Base-by-base conservation (phyloP, 2,888 invertebrate species). In the Adelognathus sp. region DNA sequence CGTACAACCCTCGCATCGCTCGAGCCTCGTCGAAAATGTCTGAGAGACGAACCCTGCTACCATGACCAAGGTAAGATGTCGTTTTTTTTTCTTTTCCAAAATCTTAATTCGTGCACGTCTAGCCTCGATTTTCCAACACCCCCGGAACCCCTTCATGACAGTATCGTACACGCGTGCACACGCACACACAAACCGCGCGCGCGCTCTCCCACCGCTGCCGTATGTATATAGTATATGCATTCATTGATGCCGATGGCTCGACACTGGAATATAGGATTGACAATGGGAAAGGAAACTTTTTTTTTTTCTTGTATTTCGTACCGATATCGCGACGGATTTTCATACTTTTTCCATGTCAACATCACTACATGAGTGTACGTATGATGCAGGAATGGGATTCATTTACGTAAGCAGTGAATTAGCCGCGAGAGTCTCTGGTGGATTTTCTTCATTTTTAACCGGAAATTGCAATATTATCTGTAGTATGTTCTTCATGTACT, bases 61-160 rank as follows among this genome's bases (percentile, higher is more conserved):
- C 86, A 86, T 88, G 88, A 88, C 87, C 82, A 83, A 88, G 88
- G 88, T 88, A 84, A 63, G 84, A 44, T 41, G 58, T n/a, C 46
- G 18, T 24, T 39, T 60, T 54, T 21, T 27, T 29, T n/a, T 16
- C n/a, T 29, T 31, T 14, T 31, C n/a, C n/a, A n/a, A n/a, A 3
- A 5, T 58, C 9, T 58, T 39, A 11, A 16, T 24, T n/a, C 16
- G 3, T 44, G 18, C 3, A 16, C 5, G 1, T 14, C 41, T 41
- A 27, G 36, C n/a, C 11, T 41, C 44, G 24, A 44, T 6, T 24
- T 11, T 21, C 9, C 29, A 16, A 11, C 74, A 21, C 50, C 46
- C 16, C 4, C 31, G 9, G 16, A 63, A 27, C 27, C 21, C 7
- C 14, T 41, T 39, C 63, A 6, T 63, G 5, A n/a, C 36, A n/a